Conservation (phyloP, 2,888 invertebrate species). For the Pteria penguin region DNA sequence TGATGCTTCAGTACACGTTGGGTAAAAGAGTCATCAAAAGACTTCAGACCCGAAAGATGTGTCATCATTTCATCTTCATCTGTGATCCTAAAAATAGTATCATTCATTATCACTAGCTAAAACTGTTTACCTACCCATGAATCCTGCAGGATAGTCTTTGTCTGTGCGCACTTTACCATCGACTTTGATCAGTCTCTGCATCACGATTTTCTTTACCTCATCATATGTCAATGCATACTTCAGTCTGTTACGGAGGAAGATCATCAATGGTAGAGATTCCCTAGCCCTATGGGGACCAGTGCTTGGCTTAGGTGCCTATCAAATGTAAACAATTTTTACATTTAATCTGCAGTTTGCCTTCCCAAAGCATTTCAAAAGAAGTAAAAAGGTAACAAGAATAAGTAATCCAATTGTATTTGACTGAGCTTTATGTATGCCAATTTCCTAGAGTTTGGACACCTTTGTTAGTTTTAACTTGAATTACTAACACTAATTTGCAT, state of each 20-base stretch:
- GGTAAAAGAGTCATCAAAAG: neutral
- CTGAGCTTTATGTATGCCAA: no score
- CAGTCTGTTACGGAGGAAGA: slow-evolving; percentile 97
- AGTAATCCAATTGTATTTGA: no score
- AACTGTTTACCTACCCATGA: no score
- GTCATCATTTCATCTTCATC: slow-evolving; percentile 12
- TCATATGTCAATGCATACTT: slow-evolving; percentile 98
- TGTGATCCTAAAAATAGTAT: no score
- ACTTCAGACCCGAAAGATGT: slow-evolving; percentile 12
- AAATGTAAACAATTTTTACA: neutral
- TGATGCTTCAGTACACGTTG: slow-evolving; percentile 11
- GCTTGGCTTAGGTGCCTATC: slow-evolving; percentile 94
- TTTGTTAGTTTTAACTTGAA: no score
- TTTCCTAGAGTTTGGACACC: no score
- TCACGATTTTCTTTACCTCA: slow-evolving; percentile 98
- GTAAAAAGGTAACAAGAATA: no score
- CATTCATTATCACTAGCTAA: no score
- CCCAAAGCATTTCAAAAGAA: no score
- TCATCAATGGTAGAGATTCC: slow-evolving; percentile 96
- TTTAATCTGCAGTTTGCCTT: no score
- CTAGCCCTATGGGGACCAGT: slow-evolving; percentile 98
- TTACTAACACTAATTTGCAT: no score
- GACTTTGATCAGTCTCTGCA: slow-evolving; percentile 98
- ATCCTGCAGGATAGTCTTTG: slow-evolving; percentile 97
- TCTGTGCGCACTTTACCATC: slow-evolving; percentile 99